Conservation (phyloP, 2,797 vertebrate genomes). For the Trachurus trachurus region DNA sequence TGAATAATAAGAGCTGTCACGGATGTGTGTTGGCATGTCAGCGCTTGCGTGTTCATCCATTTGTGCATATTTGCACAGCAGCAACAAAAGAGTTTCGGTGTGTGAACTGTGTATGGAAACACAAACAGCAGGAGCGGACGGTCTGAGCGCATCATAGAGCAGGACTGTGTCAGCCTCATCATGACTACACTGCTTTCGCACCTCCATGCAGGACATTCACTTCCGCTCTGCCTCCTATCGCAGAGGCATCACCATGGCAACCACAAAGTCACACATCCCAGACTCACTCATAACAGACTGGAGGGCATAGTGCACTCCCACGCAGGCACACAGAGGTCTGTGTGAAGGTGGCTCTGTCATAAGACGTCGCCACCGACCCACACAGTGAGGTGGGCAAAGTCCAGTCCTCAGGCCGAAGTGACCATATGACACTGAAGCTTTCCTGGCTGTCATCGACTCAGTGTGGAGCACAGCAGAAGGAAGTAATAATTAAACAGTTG, state of each 20-base stretch:
- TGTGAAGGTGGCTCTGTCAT: slow-evolving; percentile 56
- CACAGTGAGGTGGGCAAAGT: slow-evolving; percentile 47
- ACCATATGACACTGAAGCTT: slow-evolving; percentile 22
- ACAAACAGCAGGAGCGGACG: background rate
- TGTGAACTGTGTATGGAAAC: slow-evolving; percentile 28
- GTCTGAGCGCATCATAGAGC: slow-evolving; percentile 39
- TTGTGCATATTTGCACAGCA: slow-evolving; percentile 60
- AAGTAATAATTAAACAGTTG: background rate
- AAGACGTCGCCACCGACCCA: slow-evolving; percentile 47
- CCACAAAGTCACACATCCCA: slow-evolving; percentile 66
- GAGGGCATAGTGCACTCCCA: slow-evolving; percentile 59
- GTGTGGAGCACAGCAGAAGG: background rate
- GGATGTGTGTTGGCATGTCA: slow-evolving; percentile 46
- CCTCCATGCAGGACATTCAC: slow-evolving; percentile 54
- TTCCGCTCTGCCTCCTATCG: slow-evolving; percentile 55
- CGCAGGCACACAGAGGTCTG: slow-evolving; percentile 53
- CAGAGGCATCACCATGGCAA: slow-evolving; percentile 67
- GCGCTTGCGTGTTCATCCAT: slow-evolving; percentile 49
- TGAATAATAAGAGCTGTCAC: slow-evolving; percentile 26
- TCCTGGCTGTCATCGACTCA: slow-evolving; percentile 1
- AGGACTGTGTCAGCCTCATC: slow-evolving; percentile 35
- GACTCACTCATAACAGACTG: slow-evolving; percentile 56
- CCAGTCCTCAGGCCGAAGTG: slow-evolving; percentile 37
- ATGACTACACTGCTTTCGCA: slow-evolving; percentile 37
- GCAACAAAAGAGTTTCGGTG: slow-evolving; percentile 23